Conservation (phyloP, 2,113 vertebrate genomes). For the Vulpes vulpes region DNA sequence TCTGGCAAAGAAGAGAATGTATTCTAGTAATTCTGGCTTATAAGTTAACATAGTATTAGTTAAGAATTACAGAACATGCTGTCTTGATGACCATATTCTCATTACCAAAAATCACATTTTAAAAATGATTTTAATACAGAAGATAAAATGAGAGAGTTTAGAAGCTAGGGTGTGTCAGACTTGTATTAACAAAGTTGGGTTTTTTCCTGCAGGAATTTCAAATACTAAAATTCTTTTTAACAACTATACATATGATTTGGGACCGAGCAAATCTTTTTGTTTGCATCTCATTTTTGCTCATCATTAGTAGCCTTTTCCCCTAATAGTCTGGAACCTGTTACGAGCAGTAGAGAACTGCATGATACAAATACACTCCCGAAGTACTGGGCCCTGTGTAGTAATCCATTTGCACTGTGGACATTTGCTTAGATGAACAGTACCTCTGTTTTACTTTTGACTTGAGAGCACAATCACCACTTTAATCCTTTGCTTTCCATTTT, state of each 20-base stretch:
- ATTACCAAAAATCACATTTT: conserved; percentile 18
- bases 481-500: conserved; percentile 1
- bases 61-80: neutral
- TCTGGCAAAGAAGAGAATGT: neutral
- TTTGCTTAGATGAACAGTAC: neutral
- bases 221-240: neutral
- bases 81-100: neutral
- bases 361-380: neutral
- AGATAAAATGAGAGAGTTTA: neutral
- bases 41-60: neutral
- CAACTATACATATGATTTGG: neutral
- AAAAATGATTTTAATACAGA: neutral
- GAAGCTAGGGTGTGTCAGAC: neutral
- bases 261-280: neutral
- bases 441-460: neutral
- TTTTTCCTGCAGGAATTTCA: neutral
- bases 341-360: neutral
- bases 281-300: neutral
- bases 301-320: neutral
- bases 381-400: neutral
- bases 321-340: neutral
- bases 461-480: neutral
- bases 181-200: neutral
- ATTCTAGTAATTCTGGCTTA: neutral
- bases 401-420: neutral